These are phyloP conservation scores for Ia io DNA, from an alignment of 2,113 vertebrate species.

Conservation along the genomic window DNA sequence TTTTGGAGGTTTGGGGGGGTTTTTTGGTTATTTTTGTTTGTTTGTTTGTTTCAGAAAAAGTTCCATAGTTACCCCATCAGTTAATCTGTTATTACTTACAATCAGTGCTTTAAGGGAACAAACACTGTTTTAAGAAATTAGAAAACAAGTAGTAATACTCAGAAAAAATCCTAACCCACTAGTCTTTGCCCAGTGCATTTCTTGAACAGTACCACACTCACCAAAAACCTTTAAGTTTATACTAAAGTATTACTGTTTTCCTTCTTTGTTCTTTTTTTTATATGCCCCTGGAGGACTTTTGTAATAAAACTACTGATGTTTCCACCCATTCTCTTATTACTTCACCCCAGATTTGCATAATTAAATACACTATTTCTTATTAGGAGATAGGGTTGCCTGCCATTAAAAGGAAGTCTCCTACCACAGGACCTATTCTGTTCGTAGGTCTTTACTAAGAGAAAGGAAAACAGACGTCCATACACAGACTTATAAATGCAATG, in stretches of 20 bases:
- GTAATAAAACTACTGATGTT: slow-evolving; percentile 14
- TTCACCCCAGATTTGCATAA: slow-evolving; percentile 12
- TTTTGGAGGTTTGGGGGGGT: no score
- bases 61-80: background rate
- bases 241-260: background rate
- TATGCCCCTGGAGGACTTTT: background rate
- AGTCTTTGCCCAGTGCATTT: background rate
- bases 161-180: background rate
- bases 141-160: background rate
- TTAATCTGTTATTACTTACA: background rate
- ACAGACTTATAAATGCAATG: background rate
- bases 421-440: background rate
- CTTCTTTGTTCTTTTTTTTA: slow-evolving; percentile 4
- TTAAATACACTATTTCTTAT: slow-evolving; percentile 7
- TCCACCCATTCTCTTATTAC: background rate
- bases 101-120: background rate
- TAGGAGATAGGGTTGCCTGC: background rate
- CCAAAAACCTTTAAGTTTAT: background rate
- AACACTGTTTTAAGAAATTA: background rate
- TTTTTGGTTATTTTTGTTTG: no score
- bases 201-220: background rate
- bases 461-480: background rate
- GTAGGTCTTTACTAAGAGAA: background rate
- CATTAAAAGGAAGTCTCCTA: background rate
- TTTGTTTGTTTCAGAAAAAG: background rate